Conservation (phyloP, 1,140 invertebrate species). For the Oncopeltus fasciatus region DNA sequence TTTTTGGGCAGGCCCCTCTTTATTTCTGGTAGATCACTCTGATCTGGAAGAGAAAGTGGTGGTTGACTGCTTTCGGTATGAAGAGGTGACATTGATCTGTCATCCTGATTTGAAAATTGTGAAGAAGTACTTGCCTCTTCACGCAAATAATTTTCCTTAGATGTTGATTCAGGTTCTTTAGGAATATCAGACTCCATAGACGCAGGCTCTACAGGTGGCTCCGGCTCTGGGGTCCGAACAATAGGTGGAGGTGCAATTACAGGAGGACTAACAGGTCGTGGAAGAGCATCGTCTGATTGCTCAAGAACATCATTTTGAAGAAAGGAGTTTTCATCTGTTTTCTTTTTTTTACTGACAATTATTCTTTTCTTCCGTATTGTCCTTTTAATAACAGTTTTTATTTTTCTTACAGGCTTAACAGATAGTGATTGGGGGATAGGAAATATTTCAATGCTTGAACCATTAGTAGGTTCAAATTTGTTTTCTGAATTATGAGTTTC, state of each 20-base stretch:
- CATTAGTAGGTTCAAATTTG: background rate
- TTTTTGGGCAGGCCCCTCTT: slow-evolving; percentile 24
- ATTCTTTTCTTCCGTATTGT: background rate
- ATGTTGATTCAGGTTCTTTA: background rate
- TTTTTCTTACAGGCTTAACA: background rate
- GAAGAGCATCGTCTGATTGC: background rate
- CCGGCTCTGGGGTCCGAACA: background rate
- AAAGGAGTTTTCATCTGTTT: too few relatives aligned
- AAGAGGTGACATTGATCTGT: background rate
- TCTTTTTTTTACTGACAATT: background rate
- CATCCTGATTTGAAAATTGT: too few relatives aligned
- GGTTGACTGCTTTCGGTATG: background rate
- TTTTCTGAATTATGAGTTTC: background rate
- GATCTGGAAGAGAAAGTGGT: too few relatives aligned
- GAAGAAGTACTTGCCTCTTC: background rate
- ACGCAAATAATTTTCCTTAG: background rate
- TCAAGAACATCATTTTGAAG: background rate
- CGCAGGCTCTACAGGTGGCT: too few relatives aligned
- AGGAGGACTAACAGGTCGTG: background rate
- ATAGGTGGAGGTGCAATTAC: background rate
- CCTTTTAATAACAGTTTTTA: background rate
- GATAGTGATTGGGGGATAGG: background rate
- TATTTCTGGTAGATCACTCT: background rate
- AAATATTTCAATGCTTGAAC: slow-evolving; percentile 1
- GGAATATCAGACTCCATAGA: background rate